A percentile compares a stretch with the other conserved stretches of the same genome.
phyloP scores from a whole-genome alignment of 1,140 invertebrate genomes.

The Euschistus heros region DNA sequence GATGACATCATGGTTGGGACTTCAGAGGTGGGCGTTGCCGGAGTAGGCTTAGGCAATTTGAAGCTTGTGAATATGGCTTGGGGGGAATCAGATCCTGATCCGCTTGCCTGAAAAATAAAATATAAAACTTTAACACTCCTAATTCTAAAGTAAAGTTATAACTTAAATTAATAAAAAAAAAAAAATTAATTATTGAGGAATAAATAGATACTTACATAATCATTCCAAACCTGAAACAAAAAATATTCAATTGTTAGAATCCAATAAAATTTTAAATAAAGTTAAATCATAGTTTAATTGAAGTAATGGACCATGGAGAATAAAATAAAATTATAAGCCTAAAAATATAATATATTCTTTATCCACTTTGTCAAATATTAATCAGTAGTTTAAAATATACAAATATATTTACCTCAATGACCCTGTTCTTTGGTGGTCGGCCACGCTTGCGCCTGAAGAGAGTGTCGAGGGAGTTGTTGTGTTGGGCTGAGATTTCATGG shows the following conservation, averaged over 20 bases:
- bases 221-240: slow-evolving; percentile 56
- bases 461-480: slow-evolving; percentile 65
- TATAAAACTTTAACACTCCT: neutral
- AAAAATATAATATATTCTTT: no score
- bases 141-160: neutral
- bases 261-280: neutral
- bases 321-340: no score
- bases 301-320: no score
- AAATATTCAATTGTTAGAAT: slow-evolving; percentile 25
- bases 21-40: neutral
- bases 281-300: no score
- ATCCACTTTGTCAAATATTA: no score
- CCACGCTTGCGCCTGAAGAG: slow-evolving; percentile 85
- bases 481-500: slow-evolving; percentile 55
- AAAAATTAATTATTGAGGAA: neutral
- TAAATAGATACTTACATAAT: slow-evolving; percentile 48
- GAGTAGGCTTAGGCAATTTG: slow-evolving; percentile 65
- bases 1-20: slow-evolving; percentile 3
- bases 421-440: slow-evolving; percentile 80
- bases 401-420: slow-evolving; percentile 54
- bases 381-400: neutral
- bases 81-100: slow-evolving; percentile 51
- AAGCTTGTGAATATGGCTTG: slow-evolving; percentile 90
- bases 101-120: slow-evolving; percentile 28
- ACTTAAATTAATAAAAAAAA: neutral